These are phyloP conservation scores for Cyprinodon brontotheroides DNA, from an alignment of 2,113 vertebrate genomes.

Conservation along the genomic window DNA sequence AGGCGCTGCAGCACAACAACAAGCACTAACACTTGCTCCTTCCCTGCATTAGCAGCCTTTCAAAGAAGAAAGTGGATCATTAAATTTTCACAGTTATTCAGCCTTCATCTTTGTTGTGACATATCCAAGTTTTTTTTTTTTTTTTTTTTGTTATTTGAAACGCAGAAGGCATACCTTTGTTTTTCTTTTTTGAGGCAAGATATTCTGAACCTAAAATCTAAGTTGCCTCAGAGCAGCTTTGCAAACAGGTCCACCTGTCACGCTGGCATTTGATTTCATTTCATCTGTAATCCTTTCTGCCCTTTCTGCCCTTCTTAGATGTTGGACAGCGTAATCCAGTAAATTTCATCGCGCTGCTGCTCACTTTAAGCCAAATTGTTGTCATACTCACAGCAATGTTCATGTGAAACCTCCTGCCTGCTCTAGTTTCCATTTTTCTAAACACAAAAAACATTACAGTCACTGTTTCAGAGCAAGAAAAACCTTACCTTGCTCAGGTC, in stretches of 20 bases:
- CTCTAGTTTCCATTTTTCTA: not conserved
- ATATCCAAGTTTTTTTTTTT: slow-evolving; percentile 11
- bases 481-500: not conserved
- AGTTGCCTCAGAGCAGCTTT: slow-evolving; percentile 13
- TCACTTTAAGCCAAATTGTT: not conserved
- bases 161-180: slow-evolving; percentile 10
- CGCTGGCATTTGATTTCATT: slow-evolving; percentile 13
- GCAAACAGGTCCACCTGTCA: not conserved
- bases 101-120: slow-evolving; percentile 48
- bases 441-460: not conserved
- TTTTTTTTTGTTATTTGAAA: slow-evolving; percentile 28
- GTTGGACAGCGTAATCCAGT: slow-evolving; percentile 13
- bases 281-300: not conserved
- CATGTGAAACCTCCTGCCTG: not conserved
- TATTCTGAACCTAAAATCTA: slow-evolving; percentile 5
- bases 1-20: not conserved
- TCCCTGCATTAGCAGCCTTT: slow-evolving; percentile 43
- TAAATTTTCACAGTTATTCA: slow-evolving; percentile 48
- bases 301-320: not conserved
- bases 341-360: not conserved
- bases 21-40: not conserved
- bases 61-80: slow-evolving; percentile 47
- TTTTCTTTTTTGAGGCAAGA: not conserved
- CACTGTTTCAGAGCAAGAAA: not conserved
- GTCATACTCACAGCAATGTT: not conserved